Percentiles rank a stretch among this genome's conserved stretches.
phyloP scores from a whole-genome alignment of 2,113 vertebrate genomes.

The Gasterosteus nipponicus region DNA sequence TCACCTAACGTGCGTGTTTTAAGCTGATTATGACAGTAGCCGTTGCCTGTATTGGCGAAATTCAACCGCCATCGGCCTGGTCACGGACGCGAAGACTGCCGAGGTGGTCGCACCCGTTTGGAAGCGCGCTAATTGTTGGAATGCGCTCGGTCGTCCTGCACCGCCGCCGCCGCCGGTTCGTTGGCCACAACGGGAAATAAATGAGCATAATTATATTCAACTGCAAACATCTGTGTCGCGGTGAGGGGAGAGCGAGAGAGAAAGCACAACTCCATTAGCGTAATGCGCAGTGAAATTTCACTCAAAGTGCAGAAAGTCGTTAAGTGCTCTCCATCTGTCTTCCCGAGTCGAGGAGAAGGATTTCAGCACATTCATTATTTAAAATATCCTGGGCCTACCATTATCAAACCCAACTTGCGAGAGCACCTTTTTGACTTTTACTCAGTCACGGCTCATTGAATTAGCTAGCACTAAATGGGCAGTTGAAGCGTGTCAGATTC shows the following conservation, averaged over 20 bases:
- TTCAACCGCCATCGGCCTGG: not conserved
- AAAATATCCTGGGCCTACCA: conserved; percentile 67
- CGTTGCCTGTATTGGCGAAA: conserved; percentile 4
- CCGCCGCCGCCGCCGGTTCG: conserved; percentile 53
- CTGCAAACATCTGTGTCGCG: conserved; percentile 80
- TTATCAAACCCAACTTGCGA: conserved; percentile 65
- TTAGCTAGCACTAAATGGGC: conserved; percentile 59
- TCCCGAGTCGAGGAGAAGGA: conserved; percentile 72
- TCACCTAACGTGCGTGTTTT: conserved; percentile 13
- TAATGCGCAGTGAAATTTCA: conserved; percentile 82
- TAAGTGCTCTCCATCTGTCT: conserved; percentile 86
- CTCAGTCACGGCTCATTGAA: conserved; percentile 64
- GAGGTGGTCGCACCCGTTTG: conserved; percentile 41
- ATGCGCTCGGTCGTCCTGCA: conserved; percentile 63
- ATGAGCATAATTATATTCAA: conserved; percentile 81
- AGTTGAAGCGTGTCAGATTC: conserved; percentile 48
- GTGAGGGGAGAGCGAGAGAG: conserved; percentile 33
- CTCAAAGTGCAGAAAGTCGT: conserved; percentile 77
- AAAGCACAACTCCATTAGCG: conserved; percentile 82
- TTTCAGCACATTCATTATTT: conserved; percentile 81
- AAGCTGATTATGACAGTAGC: not conserved
- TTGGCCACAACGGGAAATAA: conserved; percentile 75
- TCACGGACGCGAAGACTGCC: conserved; percentile 3
- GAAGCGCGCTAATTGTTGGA: conserved; percentile 65
- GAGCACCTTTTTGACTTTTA: conserved; percentile 68